Evolutionary conservation across 1,140 invertebrate species (phyloP).

Genomic region (Yoshiicerus persimilis): DNA sequence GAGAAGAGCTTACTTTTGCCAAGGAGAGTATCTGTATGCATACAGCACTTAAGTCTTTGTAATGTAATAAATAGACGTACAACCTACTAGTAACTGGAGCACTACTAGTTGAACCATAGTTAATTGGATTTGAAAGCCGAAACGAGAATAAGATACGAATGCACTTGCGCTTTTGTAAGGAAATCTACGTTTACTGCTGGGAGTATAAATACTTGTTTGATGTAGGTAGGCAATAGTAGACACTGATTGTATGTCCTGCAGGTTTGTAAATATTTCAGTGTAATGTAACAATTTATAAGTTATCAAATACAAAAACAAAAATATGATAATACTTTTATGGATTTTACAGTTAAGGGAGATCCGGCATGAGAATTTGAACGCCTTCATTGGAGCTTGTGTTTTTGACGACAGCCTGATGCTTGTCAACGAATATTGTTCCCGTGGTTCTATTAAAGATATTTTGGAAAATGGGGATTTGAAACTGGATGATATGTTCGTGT

Average conservation of each 20-base stretch:
- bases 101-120: no score
- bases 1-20: no score
- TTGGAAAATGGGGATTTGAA: constrained; percentile 73
- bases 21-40: no score
- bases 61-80: no score
- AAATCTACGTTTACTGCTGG: no score
- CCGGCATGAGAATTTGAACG: constrained; percentile 86
- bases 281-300: not conserved
- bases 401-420: constrained; percentile 86
- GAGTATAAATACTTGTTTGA: not conserved
- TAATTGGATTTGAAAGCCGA: no score
- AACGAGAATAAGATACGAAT: no score
- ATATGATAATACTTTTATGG: not conserved
- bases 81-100: no score
- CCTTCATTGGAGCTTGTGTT: constrained; percentile 91
- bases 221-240: not conserved
- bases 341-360: constrained; percentile 77
- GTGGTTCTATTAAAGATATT: constrained; percentile 80
- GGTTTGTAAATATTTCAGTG: not conserved
- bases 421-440: constrained; percentile 84
- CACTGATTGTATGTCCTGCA: not conserved
- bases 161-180: no score
- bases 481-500: constrained; percentile 88
- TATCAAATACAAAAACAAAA: not conserved
- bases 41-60: no score